Percentiles rank a stretch among this genome's conserved stretches.
Evolutionary conservation across 2,888 invertebrate genomes (phyloP).

Genomic region (Philereme vetulata): DNA sequence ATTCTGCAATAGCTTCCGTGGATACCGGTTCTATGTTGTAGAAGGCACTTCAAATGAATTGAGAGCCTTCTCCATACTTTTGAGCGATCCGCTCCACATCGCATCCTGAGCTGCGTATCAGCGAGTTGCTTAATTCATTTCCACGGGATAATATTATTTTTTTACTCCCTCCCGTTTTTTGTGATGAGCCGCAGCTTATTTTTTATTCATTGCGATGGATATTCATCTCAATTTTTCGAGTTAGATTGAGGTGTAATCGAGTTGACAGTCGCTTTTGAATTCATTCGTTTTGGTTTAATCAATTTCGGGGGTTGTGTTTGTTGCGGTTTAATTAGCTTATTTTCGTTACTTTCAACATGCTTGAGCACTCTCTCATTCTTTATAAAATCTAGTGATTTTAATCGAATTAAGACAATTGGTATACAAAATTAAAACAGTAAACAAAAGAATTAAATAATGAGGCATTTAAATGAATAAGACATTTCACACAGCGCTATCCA

Average conservation of each 20-base stretch:
- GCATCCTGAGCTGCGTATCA: conserved; percentile 68
- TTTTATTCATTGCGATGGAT: conserved; percentile 81
- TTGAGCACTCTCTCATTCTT: neutral
- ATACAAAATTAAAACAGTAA: no score
- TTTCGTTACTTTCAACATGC: conserved; percentile 1
- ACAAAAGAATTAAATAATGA: no score
- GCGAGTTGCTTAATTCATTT: conserved; percentile 82
- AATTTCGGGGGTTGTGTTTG: conserved; percentile 32
- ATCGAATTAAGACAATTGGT: no score
- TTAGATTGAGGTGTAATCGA: conserved; percentile 72
- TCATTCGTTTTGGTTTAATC: conserved; percentile 35
- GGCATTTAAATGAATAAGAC: no score
- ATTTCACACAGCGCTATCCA: no score
- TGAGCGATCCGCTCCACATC: conserved; percentile 39
- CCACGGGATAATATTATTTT: conserved; percentile 84
- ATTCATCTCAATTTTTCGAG: conserved; percentile 68
- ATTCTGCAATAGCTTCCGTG: no score
- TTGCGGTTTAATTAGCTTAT: conserved; percentile 28
- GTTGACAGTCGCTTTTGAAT: conserved; percentile 56
- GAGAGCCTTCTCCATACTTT: conserved; percentile 39
- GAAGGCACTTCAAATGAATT: no score
- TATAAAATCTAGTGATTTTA: neutral
- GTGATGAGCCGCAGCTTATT: conserved; percentile 78
- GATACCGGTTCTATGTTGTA: no score
- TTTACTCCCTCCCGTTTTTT: conserved; percentile 78